These are phyloP conservation scores for Megamerina dolium DNA, from an alignment of 2,888 invertebrate genomes.

Conservation along the genomic window DNA sequence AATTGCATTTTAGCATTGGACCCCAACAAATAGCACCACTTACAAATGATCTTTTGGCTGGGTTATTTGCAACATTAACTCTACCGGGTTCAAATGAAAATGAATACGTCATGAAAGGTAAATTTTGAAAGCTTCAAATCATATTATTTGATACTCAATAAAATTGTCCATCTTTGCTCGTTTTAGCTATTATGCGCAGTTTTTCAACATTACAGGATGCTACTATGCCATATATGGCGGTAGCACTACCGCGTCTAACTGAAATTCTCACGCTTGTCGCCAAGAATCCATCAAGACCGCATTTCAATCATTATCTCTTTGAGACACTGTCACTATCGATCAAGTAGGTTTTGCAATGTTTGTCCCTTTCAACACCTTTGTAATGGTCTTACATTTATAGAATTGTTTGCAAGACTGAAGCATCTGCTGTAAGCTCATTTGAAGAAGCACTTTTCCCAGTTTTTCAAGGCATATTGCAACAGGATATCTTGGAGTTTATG, in stretches of 20 bases:
- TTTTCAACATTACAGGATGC: conserved; percentile 75
- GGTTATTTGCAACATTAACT: conserved; percentile 70
- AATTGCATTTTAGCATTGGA: conserved; percentile 51
- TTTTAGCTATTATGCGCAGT: conserved; percentile 76
- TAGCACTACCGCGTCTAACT: conserved; percentile 78
- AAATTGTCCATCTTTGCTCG: too few species aligned
- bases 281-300: conserved; percentile 92
- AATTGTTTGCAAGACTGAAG: conserved; percentile 78
- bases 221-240: conserved; percentile 71
- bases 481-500: conserved; percentile 91
- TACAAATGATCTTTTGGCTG: conserved; percentile 63
- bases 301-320: conserved; percentile 97
- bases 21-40: conserved; percentile 61
- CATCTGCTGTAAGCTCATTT: conserved; percentile 75
- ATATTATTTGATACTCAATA: background rate
- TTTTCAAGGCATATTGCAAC: conserved; percentile 88
- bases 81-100: conserved; percentile 79
- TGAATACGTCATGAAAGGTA: conserved; percentile 91
- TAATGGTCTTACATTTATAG: conserved; percentile 45
- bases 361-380: background rate
- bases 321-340: conserved; percentile 87
- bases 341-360: conserved; percentile 55
- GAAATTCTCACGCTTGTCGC: conserved; percentile 75
- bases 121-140: background rate
- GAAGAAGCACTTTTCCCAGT: conserved; percentile 91